Percentiles rank a stretch among this genome's conserved stretches.
phyloP scores from a whole-genome alignment of 2,113 vertebrate species.

The Eudorcas thomsonii region DNA sequence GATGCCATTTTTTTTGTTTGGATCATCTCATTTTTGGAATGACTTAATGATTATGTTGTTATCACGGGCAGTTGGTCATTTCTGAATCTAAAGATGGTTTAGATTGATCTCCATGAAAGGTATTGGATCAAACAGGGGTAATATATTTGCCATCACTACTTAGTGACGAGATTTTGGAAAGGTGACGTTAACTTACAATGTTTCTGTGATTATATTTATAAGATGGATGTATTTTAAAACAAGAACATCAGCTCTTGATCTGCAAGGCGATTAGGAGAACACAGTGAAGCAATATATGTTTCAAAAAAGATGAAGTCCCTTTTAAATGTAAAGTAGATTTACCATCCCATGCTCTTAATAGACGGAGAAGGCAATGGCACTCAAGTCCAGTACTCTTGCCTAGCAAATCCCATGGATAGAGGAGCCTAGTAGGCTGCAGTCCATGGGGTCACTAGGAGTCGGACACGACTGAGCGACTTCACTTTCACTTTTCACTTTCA shows the following conservation, averaged over 20 bases:
- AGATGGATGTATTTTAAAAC: neutral
- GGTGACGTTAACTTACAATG: accelerated
- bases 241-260: neutral
- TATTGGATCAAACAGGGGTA: neutral
- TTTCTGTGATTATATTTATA: neutral
- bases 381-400: no score
- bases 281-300: neutral
- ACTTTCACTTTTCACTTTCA: no score
- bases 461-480: no score
- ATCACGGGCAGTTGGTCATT: neutral
- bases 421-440: no score
- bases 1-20: neutral
- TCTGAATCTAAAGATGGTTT: neutral
- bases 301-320: neutral
- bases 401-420: no score
- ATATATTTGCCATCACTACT: neutral
- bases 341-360: neutral
- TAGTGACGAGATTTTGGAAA: neutral
- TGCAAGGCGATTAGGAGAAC: neutral
- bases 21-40: neutral
- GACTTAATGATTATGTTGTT: neutral
- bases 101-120: neutral
- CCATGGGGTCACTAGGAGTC: no score
- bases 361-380: neutral
- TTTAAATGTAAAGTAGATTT: neutral